Evolutionary conservation across 2,888 invertebrate species (phyloP), one percentile per base, ranked within the genome.

Genomic region (Pseudolycoriella hygida): DNA sequence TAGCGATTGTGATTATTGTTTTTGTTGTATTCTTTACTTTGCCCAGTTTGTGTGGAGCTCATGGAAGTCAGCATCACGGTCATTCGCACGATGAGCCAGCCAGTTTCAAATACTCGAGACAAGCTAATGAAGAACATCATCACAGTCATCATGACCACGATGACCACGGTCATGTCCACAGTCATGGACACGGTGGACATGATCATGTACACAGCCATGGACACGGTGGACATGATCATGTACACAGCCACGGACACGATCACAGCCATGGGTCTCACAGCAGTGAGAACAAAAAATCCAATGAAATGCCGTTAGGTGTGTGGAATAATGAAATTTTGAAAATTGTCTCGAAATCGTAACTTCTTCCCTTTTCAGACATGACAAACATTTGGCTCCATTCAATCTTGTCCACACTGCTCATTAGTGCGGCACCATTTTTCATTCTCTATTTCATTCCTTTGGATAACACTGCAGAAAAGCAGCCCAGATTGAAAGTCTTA

Each of bases 361-460:
- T 25, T 25, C 8, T 25, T 8, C 25, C 8, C 19, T 41, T 18
- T 25, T 10, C 48, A 48, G 55, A 53, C 41, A 48, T 41, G 19
- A 65, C 61, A 53, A 66, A 69, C 54, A 60, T 75, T 55, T 92
- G 90, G 80, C 53, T 82, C 19, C 77, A 84, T 63, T 92, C 94
- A 0, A 71, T 94, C 57, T 77, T 78, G 19, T 88, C 97, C 2
- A 98, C 98, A 0, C 61, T 94, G 8, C 70, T 96, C 46, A 96
- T 98, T 58, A 96, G 96, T 61, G 79, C 88, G 45, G 92, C 90
- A 4, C 98, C 98, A 1, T 93, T 92, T 60, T 69, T 97, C 40
- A 81, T 98, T 51, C 70, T 98, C 5, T 86, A 90, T 58, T 76
- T 93, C 49, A 90, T 98, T 54, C 96, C 96, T 0, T 69, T 98